phyloP scores from a whole-genome alignment of 1,140 invertebrate species.

The Lamellibrachia luymesi region DNA sequence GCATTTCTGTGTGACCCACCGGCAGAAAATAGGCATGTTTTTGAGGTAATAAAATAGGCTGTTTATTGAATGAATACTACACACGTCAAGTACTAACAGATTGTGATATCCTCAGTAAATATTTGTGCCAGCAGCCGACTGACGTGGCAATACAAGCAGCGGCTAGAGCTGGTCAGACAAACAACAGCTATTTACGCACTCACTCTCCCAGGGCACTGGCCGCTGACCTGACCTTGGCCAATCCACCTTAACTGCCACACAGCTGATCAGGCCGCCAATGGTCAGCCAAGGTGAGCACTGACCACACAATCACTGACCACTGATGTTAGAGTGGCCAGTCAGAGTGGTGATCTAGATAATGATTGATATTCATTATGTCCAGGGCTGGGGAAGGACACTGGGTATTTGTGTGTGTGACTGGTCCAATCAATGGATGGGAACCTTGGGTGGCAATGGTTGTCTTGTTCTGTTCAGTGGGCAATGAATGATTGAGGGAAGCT shows the following conservation, averaged over 20 bases:
- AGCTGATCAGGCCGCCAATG: not conserved
- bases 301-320: not conserved
- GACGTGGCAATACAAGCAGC: not conserved
- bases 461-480: not conserved
- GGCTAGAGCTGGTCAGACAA: not conserved
- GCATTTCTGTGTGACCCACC: no score
- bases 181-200: not conserved
- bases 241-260: not conserved
- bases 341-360: not conserved
- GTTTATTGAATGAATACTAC: not conserved
- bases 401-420: not conserved
- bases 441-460: not conserved
- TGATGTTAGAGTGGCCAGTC: not conserved
- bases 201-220: not conserved
- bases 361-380: not conserved
- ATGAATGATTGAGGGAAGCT: not conserved
- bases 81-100: not conserved
- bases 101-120: not conserved
- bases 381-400: not conserved
- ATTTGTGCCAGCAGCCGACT: not conserved
- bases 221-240: not conserved
- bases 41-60: not conserved
- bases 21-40: not conserved
- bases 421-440: not conserved
- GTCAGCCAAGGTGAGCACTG: not conserved